A percentile compares a stretch with the other conserved stretches of the same genome.
Conservation (phyloP, 2,113 vertebrate genomes). For the Xyrauchen texanus region DNA sequence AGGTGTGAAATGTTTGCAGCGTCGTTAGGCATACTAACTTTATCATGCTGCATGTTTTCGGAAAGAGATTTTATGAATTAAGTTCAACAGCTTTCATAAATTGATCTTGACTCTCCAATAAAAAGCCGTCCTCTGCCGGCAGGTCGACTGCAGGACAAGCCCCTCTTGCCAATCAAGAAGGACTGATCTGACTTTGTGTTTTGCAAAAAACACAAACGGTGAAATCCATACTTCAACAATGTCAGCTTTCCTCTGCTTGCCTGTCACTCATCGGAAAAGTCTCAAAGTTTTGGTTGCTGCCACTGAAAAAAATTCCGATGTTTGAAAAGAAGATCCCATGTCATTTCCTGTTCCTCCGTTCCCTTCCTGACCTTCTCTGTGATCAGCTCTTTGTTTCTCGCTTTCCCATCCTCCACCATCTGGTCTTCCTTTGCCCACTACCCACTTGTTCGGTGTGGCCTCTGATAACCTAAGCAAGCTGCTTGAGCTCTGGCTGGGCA, state of each 20-base stretch:
- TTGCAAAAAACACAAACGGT: slow-evolving; percentile 69
- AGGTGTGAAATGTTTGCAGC: neutral
- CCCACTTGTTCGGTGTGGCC: slow-evolving; percentile 5
- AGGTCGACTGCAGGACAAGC: slow-evolving; percentile 63
- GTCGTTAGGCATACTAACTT: neutral
- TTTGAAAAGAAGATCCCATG: slow-evolving; percentile 65
- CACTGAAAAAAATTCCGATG: slow-evolving; percentile 41
- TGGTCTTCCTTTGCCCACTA: slow-evolving; percentile 21
- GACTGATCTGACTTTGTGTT: slow-evolving; percentile 64
- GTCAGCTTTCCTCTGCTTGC: slow-evolving; percentile 68
- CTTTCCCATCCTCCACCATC: slow-evolving; percentile 55
- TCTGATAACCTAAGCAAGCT: slow-evolving; percentile 39
- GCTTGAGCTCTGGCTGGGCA: slow-evolving; percentile 49
- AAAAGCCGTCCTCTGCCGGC: slow-evolving; percentile 52
- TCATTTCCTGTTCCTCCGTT: slow-evolving; percentile 72
- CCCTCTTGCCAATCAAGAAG: slow-evolving; percentile 60
- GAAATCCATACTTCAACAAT: slow-evolving; percentile 72
- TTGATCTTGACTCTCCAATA: slow-evolving; percentile 68
- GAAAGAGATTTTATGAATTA: slow-evolving; percentile 50
- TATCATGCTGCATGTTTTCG: slow-evolving; percentile 1
- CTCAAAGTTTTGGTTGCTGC: slow-evolving; percentile 35
- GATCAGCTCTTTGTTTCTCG: slow-evolving; percentile 63
- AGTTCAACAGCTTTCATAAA: slow-evolving; percentile 62
- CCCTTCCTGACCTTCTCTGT: slow-evolving; percentile 72
- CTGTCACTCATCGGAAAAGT: slow-evolving; percentile 63